Evolutionary conservation across 2,113 vertebrate genomes (phyloP).

Genomic region (Genyomyrus donnyi): DNA sequence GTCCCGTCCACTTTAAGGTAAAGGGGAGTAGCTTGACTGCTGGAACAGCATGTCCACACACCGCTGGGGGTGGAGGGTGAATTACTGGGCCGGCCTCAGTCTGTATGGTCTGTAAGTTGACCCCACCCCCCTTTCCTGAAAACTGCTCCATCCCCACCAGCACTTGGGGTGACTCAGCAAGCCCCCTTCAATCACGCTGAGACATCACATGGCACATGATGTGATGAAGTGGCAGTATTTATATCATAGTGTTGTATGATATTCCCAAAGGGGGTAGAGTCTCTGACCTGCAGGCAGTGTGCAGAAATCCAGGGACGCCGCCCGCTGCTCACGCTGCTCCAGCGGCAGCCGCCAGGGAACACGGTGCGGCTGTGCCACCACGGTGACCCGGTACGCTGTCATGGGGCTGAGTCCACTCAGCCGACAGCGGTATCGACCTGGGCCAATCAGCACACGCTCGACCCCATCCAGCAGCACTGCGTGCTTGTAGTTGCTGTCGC

Average conservation of each 20-base stretch:
- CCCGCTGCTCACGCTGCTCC: conserved; percentile 80
- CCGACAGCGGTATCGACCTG: conserved; percentile 75
- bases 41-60: background rate
- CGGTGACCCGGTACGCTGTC: conserved; percentile 80
- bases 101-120: background rate
- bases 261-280: background rate
- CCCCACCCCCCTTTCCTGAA: background rate
- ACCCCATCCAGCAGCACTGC: conserved; percentile 82
- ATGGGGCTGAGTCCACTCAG: conserved; percentile 82
- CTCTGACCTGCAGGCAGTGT: conserved; percentile 86
- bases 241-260: background rate
- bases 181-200: background rate
- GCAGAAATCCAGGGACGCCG: conserved; percentile 85
- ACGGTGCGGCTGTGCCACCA: conserved; percentile 86
- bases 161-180: background rate
- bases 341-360: conserved; percentile 95
- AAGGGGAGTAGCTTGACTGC: background rate
- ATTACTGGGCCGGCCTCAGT: background rate
- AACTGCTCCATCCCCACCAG: background rate
- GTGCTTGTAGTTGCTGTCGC: conserved; percentile 94
- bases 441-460: conserved; percentile 74
- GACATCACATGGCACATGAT: background rate
- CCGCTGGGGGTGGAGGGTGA: background rate
- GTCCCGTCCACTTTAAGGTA: background rate
- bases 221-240: background rate